Conservation (phyloP, 2,797 vertebrate species). For the Nannoperca australis region DNA sequence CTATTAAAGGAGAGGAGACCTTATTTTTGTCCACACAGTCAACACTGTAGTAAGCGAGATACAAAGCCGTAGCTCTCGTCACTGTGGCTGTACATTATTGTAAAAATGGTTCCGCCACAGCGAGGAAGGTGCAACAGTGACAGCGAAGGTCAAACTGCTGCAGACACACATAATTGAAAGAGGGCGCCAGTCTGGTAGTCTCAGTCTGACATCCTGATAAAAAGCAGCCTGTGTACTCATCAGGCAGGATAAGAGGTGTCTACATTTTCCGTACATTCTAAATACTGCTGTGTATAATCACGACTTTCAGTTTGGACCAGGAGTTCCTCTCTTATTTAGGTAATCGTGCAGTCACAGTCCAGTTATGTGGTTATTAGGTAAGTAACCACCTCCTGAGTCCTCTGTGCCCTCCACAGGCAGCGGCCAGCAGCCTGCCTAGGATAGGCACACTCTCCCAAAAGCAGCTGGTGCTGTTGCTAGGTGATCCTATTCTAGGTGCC, state of each 20-base stretch:
- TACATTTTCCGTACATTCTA: constrained; percentile 29
- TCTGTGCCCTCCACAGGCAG: constrained; percentile 60
- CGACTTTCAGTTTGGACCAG: constrained; percentile 29
- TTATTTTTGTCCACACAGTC: constrained; percentile 40
- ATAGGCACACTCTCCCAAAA: constrained; percentile 63
- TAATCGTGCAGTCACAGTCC: constrained; percentile 44
- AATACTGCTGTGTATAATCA: constrained; percentile 17
- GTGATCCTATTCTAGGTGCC: constrained; percentile 83
- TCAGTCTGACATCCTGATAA: constrained; percentile 66
- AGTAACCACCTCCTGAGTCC: constrained; percentile 61
- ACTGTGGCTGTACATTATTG: constrained; percentile 1
- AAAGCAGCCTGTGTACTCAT: constrained; percentile 38
- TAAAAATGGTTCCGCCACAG: constrained; percentile 27
- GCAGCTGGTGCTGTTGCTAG: constrained; percentile 84
- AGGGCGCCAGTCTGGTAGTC: constrained; percentile 58
- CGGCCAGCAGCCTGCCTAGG: constrained; percentile 43
- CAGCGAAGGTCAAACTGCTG: constrained; percentile 73
- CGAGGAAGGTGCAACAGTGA: constrained; percentile 38
- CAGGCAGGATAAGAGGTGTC: constrained; percentile 14
- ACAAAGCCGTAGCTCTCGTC: constrained; percentile 29
- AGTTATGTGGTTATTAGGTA: constrained; percentile 36
- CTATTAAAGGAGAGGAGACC: constrained; percentile 24
- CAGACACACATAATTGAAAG: constrained; percentile 62
- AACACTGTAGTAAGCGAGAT: constrained; percentile 33
- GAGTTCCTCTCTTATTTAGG: constrained; percentile 4